A percentile compares a stretch with the other conserved stretches of the same genome.
Evolutionary conservation across 1,140 invertebrate genomes (phyloP).

Genomic region (Bombus fervidus): DNA sequence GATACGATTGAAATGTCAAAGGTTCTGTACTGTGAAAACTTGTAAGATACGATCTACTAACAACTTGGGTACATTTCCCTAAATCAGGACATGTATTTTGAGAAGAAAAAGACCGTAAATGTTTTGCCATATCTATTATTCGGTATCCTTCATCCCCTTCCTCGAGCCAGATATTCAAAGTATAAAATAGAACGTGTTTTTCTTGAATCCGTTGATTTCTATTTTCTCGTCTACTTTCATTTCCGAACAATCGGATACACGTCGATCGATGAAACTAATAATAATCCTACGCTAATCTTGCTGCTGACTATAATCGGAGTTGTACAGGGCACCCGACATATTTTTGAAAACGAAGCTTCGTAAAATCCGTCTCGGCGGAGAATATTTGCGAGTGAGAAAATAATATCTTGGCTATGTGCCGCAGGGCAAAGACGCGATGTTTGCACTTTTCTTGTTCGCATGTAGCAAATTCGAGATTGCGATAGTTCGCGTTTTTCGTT

Average conservation of each 20-base stretch:
- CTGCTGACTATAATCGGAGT: not conserved
- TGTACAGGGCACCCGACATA: too few species aligned
- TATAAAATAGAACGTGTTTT: too few species aligned
- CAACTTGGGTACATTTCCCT: too few species aligned
- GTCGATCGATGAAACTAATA: too few species aligned
- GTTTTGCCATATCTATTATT: not conserved
- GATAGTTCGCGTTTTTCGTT: not conserved
- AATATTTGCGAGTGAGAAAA: conserved; percentile 2
- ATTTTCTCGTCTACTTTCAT: not conserved
- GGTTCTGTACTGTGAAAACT: too few species aligned
- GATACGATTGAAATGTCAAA: too few species aligned
- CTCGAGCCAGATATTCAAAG: too few species aligned
- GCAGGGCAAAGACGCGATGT: not conserved
- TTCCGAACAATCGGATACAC: not conserved
- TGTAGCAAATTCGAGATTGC: not conserved
- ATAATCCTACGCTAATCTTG: not conserved
- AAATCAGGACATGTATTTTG: too few species aligned
- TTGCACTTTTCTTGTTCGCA: conserved; percentile 4
- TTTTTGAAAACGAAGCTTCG: not conserved
- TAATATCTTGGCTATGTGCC: conserved; percentile 19
- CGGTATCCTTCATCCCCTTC: too few species aligned
- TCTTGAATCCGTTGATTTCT: not conserved
- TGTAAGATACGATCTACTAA: too few species aligned
- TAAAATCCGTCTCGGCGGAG: not conserved
- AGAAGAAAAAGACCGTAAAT: not conserved